A percentile compares a stretch with the other conserved stretches of the same genome.
These are phyloP conservation scores for Asteroscopus sphinx DNA, from an alignment of 2,888 invertebrate species.

Conservation along the genomic window DNA sequence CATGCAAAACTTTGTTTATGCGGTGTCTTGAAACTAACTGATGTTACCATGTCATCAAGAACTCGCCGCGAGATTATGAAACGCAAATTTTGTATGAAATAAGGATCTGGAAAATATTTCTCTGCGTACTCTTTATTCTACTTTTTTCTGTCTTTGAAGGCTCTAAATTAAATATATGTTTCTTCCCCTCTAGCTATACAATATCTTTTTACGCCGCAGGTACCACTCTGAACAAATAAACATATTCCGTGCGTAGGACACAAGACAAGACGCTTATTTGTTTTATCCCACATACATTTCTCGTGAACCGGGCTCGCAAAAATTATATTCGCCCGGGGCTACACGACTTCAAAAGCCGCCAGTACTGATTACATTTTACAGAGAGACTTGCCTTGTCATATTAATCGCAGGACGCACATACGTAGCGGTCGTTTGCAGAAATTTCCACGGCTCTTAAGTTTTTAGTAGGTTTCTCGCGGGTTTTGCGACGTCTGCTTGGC, in stretches of 20 bases:
- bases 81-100: too few relatives aligned
- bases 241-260: slow-evolving; percentile 6
- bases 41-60: too few relatives aligned
- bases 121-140: too few relatives aligned
- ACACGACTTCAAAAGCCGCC: slow-evolving; percentile 36
- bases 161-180: not conserved
- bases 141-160: too few relatives aligned
- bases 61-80: too few relatives aligned
- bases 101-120: too few relatives aligned
- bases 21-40: too few relatives aligned
- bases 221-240: slow-evolving; percentile 27
- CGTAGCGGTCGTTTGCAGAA: slow-evolving; percentile 20
- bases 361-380: slow-evolving; percentile 27
- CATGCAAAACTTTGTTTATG: too few relatives aligned
- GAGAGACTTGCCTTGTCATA: slow-evolving; percentile 26
- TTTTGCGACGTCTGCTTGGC: not conserved
- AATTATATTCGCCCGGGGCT: slow-evolving; percentile 43
- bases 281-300: slow-evolving; percentile 18
- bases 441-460: slow-evolving; percentile 1
- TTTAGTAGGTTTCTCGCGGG: not conserved
- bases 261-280: slow-evolving; percentile 33
- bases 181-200: not conserved
- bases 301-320: slow-evolving; percentile 31
- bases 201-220: not conserved
- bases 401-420: slow-evolving; percentile 17